Percentiles rank a stretch among this genome's conserved stretches.
Evolutionary conservation across 1,140 invertebrate species (phyloP).

Genomic region (Chironomus tepperi): DNA sequence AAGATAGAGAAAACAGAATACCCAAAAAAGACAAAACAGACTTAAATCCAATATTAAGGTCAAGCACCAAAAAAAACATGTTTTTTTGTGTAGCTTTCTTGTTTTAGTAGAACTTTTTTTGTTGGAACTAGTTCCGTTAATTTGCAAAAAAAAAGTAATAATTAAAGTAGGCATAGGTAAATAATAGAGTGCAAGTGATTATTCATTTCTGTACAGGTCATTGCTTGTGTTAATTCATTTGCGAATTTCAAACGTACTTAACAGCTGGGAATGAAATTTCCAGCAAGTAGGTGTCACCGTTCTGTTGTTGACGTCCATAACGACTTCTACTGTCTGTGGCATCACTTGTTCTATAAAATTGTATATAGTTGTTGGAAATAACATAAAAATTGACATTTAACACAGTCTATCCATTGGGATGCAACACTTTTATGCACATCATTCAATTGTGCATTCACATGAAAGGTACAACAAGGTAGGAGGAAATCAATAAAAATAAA

Average conservation of each 20-base stretch:
- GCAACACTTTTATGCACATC: no score
- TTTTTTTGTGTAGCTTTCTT: background rate
- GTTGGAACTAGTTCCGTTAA: no score
- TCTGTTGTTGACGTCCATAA: slow-evolving; percentile 56
- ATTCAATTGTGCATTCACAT: background rate
- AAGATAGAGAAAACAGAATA: background rate
- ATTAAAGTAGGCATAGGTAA: background rate
- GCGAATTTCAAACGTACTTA: slow-evolving; percentile 64
- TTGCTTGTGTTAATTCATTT: background rate
- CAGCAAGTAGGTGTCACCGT: slow-evolving; percentile 73
- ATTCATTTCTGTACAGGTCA: background rate
- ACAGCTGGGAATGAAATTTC: slow-evolving; percentile 84
- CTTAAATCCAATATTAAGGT: background rate
- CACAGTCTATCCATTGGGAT: background rate
- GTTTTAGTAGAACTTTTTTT: no score
- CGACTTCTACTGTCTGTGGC: slow-evolving; percentile 36
- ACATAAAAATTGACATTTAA: slow-evolving; percentile 28
- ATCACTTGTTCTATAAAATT: slow-evolving; percentile 21
- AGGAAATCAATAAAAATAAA: slow-evolving; percentile 27
- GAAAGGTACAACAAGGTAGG: slow-evolving; percentile 27
- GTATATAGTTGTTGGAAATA: no score
- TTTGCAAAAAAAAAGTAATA: no score
- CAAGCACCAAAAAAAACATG: background rate
- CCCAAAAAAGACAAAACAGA: background rate
- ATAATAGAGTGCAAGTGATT: background rate